These are phyloP conservation scores for Bubo blakistoni DNA, from an alignment of 2,113 vertebrate genomes.

Conservation along the genomic window DNA sequence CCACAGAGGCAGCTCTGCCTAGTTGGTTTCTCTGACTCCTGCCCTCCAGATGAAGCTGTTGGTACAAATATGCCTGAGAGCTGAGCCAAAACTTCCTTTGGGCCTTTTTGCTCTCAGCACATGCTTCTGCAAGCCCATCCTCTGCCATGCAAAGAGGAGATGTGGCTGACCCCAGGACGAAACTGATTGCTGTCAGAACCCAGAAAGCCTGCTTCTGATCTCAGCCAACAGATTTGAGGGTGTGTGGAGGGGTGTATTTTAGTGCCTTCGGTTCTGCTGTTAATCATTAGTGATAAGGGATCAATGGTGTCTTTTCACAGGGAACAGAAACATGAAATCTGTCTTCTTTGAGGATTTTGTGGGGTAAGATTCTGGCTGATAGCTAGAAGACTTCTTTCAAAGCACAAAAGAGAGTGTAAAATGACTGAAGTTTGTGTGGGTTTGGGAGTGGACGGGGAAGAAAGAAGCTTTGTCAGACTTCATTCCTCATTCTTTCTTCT, in stretches of 20 bases:
- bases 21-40: neutral
- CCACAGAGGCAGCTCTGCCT: neutral
- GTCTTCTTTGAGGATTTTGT: neutral
- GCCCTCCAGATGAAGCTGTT: neutral
- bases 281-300: neutral
- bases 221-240: neutral
- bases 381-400: neutral
- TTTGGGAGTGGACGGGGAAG: neutral
- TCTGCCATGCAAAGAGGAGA: neutral
- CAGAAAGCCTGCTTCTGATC: neutral
- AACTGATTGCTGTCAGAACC: neutral
- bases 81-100: neutral
- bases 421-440: neutral
- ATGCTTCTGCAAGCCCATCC: neutral
- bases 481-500: neutral
- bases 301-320: neutral
- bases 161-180: neutral
- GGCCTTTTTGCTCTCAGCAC: neutral
- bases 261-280: neutral
- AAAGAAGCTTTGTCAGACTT: neutral
- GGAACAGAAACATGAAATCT: neutral
- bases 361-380: neutral
- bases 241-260: neutral
- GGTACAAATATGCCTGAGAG: neutral
- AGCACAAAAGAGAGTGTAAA: neutral